Conservation (phyloP, 2,888 invertebrate genomes). For the Oscheius sp. region DNA sequence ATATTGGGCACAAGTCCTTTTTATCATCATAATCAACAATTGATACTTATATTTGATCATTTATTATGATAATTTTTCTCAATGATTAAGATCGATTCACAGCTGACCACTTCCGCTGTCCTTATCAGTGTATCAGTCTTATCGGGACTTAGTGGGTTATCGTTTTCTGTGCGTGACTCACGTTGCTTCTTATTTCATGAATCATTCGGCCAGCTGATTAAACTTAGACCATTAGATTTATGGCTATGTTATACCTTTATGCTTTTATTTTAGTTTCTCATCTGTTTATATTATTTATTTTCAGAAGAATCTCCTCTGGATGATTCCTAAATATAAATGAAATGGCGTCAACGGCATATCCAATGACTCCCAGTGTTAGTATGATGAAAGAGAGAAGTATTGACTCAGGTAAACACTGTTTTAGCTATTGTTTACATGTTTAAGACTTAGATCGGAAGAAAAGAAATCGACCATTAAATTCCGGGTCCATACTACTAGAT, state of each 20-base stretch:
- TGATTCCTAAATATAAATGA: not conserved
- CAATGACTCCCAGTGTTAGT: conserved; percentile 18
- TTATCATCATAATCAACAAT: not conserved
- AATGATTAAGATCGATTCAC: too few relatives aligned
- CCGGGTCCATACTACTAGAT: conserved; percentile 25
- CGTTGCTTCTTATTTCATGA: not conserved
- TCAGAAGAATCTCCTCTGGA: not conserved
- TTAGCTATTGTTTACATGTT: not conserved
- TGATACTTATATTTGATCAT: too few relatives aligned
- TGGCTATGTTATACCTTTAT: not conserved
- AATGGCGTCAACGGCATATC: conserved; percentile 22
- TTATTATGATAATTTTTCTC: too few relatives aligned
- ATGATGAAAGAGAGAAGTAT: conserved; percentile 8
- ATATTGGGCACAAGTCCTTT: not conserved
- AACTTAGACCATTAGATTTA: not conserved
- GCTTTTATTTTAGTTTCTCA: not conserved
- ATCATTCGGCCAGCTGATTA: not conserved
- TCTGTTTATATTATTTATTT: not conserved
- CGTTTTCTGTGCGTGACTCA: not conserved
- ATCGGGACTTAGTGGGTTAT: too few relatives aligned
- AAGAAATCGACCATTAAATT: conserved; percentile 27
- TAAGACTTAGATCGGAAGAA: conserved; percentile 11
- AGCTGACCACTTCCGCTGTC: too few relatives aligned
- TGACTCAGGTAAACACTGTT: not conserved
- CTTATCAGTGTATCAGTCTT: too few relatives aligned